Evolutionary conservation across 1,140 invertebrate genomes (phyloP), one percentile per base, ranked within the genome.

Genomic region (Homalodisca vitripennis): DNA sequence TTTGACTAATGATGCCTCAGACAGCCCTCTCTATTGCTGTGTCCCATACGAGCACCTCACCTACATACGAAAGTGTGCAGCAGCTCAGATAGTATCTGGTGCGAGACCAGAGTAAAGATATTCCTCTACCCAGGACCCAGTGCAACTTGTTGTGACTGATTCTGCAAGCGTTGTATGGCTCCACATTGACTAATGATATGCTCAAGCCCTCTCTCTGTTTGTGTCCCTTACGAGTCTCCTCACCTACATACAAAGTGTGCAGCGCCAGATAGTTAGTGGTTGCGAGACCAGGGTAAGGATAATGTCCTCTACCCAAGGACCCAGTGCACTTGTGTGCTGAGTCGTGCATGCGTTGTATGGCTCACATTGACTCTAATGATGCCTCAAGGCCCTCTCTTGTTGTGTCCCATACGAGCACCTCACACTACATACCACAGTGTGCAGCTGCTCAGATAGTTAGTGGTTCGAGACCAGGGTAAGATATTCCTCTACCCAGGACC

Each of bases 31-130:
- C 55, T 60, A 13, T 2, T 2, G 55, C 2, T 60, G 27, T 30
- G 29, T 60, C 55, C 63, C 63, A 66, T 12, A 66, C 41, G 1
- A 66, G 17, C 31, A 66, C 63, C n/a, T 66, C 63, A 2, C 63
- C 63, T 66, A 14, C 13, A n/a, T n/a, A 60, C 3, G n/a, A 14
- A 51, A 51, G 3, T n/a, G n/a, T n/a, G n/a, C n/a, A n/a, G n/a
- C n/a, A n/a, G n/a, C n/a, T n/a, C n/a, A n/a, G n/a, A n/a, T n/a
- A n/a, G n/a, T n/a, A n/a, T n/a, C n/a, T n/a, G n/a, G n/a, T n/a
- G n/a, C n/a, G n/a, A n/a, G n/a, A n/a, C n/a, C n/a, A n/a, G n/a
- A n/a, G 14, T 10, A n/a, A n/a, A n/a, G 55, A 60, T 13, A 26
- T 12, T 26, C 55, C 55, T 6, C 22, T 30, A 2, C 55, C 55